Base-by-base conservation (phyloP, 2,797 vertebrate species). In the Falco cherrug region DNA sequence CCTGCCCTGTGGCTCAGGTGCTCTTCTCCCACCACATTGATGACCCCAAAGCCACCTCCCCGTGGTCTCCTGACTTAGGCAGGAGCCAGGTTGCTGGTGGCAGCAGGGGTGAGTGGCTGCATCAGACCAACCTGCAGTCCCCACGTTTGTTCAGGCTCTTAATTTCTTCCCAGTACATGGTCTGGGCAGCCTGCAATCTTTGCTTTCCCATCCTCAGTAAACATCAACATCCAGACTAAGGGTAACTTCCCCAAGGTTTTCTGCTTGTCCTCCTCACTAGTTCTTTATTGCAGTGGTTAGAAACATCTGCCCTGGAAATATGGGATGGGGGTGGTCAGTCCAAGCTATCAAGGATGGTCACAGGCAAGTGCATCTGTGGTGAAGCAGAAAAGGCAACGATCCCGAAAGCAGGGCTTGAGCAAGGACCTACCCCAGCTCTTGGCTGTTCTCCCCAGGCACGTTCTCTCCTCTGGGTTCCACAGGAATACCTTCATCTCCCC, bases 381-480 rank as follows among this genome's bases (percentile, higher is more conserved):
- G 77, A 93, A 96, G 76, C 24, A 87, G 59, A 87, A 93, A 93
- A 94, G 63, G 26, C 39, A 94, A 50, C 0, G 4, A 73, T 28
- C 53, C 88, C 3, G 0, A 50, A 67, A 96, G 79, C 17, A 13
- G 60, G 81, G 74, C 89, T 91, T 50, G 76, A 87, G 85, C 56
- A 77, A 96, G 71, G 84, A 99, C 99, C 99, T 99, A 99, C 99
- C 98, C 99, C 99, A 99, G 98, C 99, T 99, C 98, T 99, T 99
- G 94, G 98, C 98, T 33, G 99, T 98, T 98, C 99, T 99, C 90
- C 99, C 99, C 98, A 99, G 98, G 98, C 99, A 99, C 92, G 99
- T 99, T 87, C 98, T 98, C 97, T 99, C 99, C 97, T 99, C 99
- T 0, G 99, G 99, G 96, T 99, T 99, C 99, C 99, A 99, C 89